Percentiles rank a stretch among this genome's conserved stretches.
Evolutionary conservation across 2,888 invertebrate species (phyloP).

Genomic region (Lithophane socia): DNA sequence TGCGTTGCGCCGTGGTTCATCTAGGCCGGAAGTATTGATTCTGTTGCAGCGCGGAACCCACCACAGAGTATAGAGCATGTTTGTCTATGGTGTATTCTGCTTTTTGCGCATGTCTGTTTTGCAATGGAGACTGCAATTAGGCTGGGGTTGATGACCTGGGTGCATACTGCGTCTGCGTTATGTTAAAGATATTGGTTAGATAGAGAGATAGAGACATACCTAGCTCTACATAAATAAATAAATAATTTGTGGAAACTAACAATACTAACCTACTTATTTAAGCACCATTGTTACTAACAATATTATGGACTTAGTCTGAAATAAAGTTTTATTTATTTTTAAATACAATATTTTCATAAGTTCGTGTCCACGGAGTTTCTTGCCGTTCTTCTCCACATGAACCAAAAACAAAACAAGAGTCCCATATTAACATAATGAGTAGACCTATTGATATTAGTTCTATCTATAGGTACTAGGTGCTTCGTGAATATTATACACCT

Average conservation of each 20-base stretch:
- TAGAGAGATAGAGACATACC: too few species aligned
- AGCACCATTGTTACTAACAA: too few species aligned
- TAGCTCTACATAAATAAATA: too few species aligned
- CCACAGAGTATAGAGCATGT: background rate
- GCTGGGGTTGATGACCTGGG: conserved; percentile 32
- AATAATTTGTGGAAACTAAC: too few species aligned
- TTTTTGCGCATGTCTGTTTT: conserved; percentile 48
- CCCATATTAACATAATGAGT: background rate
- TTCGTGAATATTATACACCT: background rate
- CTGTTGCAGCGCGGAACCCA: conserved; percentile 37
- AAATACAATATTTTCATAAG: background rate
- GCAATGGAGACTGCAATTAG: conserved; percentile 15
- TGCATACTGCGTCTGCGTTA: background rate
- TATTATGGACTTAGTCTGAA: too few species aligned
- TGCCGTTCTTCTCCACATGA: too few species aligned
- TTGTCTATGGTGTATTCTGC: conserved; percentile 14
- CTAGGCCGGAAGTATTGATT: conserved; percentile 39
- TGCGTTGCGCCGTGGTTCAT: conserved; percentile 23
- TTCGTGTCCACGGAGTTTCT: too few species aligned
- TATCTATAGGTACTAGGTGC: background rate
- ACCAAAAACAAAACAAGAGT: too few species aligned
- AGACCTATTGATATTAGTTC: background rate
- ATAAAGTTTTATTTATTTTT: too few species aligned
- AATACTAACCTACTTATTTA: too few species aligned
- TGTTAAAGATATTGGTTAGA: too few species aligned